phyloP scores from a whole-genome alignment of 1,140 invertebrate genomes.

The Arion vulgaris region DNA sequence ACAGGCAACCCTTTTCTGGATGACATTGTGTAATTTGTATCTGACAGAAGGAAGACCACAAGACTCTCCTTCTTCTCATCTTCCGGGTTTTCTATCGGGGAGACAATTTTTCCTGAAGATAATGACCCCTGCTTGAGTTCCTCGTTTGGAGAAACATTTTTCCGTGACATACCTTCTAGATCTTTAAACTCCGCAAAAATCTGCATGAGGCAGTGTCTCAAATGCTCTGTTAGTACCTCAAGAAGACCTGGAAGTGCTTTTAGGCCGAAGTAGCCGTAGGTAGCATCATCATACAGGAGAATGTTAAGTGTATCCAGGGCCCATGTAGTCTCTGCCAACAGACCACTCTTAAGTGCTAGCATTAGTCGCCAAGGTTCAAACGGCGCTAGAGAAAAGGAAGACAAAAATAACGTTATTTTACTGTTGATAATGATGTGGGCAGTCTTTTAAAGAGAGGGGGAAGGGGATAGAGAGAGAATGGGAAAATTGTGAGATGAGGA shows the following conservation, averaged over 20 bases:
- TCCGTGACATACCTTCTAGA: conserved; percentile 63
- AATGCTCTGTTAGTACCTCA: conserved; percentile 93
- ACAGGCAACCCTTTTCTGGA: conserved; percentile 84
- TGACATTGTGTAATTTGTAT: conserved; percentile 83
- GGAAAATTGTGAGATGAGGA: too few species aligned
- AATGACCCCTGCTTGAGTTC: neutral
- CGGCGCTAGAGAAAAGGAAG: conserved; percentile 58
- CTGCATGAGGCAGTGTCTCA: conserved; percentile 87
- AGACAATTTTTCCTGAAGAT: neutral
- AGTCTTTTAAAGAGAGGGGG: too few species aligned
- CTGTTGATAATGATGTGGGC: too few species aligned
- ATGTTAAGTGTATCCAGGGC: conserved; percentile 78
- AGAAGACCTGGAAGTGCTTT: conserved; percentile 91
- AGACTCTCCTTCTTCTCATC: conserved; percentile 34
- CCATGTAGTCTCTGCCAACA: conserved; percentile 96
- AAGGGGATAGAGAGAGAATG: too few species aligned
- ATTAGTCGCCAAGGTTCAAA: conserved; percentile 97
- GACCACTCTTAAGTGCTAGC: conserved; percentile 96
- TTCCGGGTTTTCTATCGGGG: conserved; percentile 17
- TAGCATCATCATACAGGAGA: conserved; percentile 79
- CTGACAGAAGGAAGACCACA: neutral
- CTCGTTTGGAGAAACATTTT: neutral
- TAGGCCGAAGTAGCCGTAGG: conserved; percentile 92
- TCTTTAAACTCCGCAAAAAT: conserved; percentile 81
- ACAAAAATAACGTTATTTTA: too few species aligned